Base-by-base conservation (phyloP, 2,888 invertebrate species). In the Galeopsomyia nigrocyanea region DNA sequence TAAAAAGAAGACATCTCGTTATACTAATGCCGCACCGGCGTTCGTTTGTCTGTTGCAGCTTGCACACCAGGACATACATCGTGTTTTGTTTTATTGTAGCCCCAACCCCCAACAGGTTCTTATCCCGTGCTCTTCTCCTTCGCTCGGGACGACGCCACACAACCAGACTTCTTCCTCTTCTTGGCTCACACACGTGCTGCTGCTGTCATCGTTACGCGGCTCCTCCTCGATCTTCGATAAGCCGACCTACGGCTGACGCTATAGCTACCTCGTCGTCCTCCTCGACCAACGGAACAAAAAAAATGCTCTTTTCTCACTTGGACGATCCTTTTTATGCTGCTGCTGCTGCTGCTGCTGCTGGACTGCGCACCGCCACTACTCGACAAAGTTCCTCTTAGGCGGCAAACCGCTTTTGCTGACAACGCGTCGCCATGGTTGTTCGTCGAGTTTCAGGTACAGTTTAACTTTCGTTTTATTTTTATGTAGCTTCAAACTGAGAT, bases 21-120 rank as follows among this genome's bases (percentile, higher is more conserved):
- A 77, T 78, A 80, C 81, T 81, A 80, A 80, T 78, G 75, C 75
- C 26, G 26, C 26, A 2, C 26, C 5, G 26, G 26, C 70, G 76
- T 73, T 73, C 74, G 63, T 56, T 80, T 78, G 79, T 82, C 69
- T 83, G 76, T 85, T 83, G 68, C 85, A 85, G 85, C 85, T 85
- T 85, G 85, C 85, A 85, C 85, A 84, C 82, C 85, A 80, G 85
- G 85, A 85, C 85, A 85, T 85, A 84, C 85, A 83, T 85, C 85
- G 84, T 85, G 85, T 85, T 85, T 85, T 83, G 84, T 85, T 85
- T 85, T 85, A 81, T 85, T 85, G 85, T 85, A 85, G 84, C 85
- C 81, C 78, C 78, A 81, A 69, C 78, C 76, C 75, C 69, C 68
- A 68, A 71, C 76, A 72, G 74, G 71, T 75, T 76, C 74, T 76